These are phyloP conservation scores for Pristionchus entomophagus DNA, from an alignment of 2,888 invertebrate species.

Conservation along the genomic window DNA sequence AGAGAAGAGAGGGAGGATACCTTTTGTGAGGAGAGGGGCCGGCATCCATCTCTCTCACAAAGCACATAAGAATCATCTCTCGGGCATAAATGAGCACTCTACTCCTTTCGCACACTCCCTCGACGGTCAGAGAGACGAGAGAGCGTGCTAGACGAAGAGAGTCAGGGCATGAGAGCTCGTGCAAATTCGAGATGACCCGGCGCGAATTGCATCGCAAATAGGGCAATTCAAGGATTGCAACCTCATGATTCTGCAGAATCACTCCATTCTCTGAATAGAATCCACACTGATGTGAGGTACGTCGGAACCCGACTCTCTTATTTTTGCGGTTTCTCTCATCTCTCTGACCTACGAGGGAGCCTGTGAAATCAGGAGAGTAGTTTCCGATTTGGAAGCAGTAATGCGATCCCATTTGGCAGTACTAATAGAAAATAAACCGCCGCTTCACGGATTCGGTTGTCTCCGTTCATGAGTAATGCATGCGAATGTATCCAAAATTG, in stretches of 20 bases:
- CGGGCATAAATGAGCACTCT: background rate
- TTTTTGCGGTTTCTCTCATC: too few relatives aligned
- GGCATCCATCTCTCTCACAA: background rate
- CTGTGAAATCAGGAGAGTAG: too few relatives aligned
- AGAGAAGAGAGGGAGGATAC: background rate
- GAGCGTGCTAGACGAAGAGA: background rate
- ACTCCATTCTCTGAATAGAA: too few relatives aligned
- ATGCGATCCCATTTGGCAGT: background rate
- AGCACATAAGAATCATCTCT: background rate
- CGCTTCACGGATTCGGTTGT: background rate
- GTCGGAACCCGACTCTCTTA: too few relatives aligned
- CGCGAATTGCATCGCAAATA: too few relatives aligned
- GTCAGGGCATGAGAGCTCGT: background rate
- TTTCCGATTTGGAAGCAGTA: too few relatives aligned
- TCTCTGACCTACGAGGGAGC: too few relatives aligned
- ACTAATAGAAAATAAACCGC: background rate
- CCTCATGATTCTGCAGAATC: too few relatives aligned
- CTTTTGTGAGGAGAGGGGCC: background rate
- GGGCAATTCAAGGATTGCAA: too few relatives aligned
- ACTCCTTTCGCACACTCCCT: background rate
- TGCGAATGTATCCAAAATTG: background rate
- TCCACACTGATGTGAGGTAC: too few relatives aligned
- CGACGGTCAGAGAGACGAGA: background rate
- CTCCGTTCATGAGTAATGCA: background rate
- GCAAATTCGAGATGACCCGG: background rate